Evolutionary conservation across 2,113 vertebrate genomes (phyloP).

Genomic region (Tor tambroides): DNA sequence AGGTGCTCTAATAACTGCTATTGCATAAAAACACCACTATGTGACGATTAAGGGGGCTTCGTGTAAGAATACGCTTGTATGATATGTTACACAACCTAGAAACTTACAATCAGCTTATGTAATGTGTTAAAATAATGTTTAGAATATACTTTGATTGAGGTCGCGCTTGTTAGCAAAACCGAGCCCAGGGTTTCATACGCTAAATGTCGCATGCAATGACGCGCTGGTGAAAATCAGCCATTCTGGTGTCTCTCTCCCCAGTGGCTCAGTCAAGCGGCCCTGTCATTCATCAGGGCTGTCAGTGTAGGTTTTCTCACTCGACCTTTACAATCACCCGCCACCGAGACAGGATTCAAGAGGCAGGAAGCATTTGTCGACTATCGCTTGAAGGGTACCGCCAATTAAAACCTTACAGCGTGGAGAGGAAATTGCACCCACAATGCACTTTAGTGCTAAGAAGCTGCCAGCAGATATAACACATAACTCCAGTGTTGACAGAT

Average conservation of each 20-base stretch:
- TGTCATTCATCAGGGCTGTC: slow-evolving; percentile 57
- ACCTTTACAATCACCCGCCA: slow-evolving; percentile 38
- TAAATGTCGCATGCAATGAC: background rate
- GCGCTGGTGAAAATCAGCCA: background rate
- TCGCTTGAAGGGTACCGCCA: slow-evolving; percentile 22
- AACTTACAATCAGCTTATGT: background rate
- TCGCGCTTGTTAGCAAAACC: background rate
- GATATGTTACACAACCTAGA: background rate
- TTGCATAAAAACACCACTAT: background rate
- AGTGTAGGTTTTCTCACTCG: slow-evolving; percentile 38
- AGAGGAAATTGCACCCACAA: slow-evolving; percentile 40
- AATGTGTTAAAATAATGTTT: background rate
- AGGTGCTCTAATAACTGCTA: background rate
- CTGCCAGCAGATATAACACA: slow-evolving; percentile 38
- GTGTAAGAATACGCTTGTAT: background rate
- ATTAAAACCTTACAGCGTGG: slow-evolving; percentile 43
- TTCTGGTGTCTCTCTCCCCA: slow-evolving; percentile 32
- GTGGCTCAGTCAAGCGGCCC: slow-evolving; percentile 24
- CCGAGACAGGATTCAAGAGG: slow-evolving; percentile 30
- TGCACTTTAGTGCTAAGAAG: slow-evolving; percentile 36
- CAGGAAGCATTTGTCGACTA: slow-evolving; percentile 44
- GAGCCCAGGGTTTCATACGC: background rate
- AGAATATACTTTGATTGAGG: background rate
- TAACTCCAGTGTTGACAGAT: slow-evolving; percentile 28
- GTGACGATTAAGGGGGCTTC: background rate